Conservation (phyloP, 2,113 vertebrate genomes). For the Gadus macrocephalus region DNA sequence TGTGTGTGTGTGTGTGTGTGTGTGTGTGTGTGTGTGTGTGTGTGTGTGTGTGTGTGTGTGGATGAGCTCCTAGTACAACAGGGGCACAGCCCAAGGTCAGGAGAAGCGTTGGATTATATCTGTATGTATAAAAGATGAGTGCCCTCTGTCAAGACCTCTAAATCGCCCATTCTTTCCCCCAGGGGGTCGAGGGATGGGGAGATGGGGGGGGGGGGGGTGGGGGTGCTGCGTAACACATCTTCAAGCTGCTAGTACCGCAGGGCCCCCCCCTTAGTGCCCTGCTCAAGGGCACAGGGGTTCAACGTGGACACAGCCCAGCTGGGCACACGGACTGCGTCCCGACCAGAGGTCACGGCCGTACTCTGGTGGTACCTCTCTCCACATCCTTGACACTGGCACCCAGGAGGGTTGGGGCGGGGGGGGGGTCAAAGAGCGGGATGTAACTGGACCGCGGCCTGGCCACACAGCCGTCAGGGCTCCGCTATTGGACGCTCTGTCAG, state of each 20-base stretch:
- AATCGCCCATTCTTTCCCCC: slow-evolving; percentile 10
- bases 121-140: slow-evolving; percentile 12
- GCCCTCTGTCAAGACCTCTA: slow-evolving; percentile 9
- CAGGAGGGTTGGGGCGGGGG: slow-evolving; percentile 2
- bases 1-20: no score
- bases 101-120: background rate
- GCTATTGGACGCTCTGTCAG: slow-evolving; percentile 20
- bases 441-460: slow-evolving; percentile 34
- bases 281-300: slow-evolving; percentile 24
- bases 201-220: no score
- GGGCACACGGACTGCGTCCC: slow-evolving; percentile 3
- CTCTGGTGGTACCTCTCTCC: slow-evolving; percentile 34
- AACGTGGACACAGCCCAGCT: slow-evolving; percentile 27
- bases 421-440: slow-evolving; percentile 17
- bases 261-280: background rate
- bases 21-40: no score
- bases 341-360: slow-evolving; percentile 27
- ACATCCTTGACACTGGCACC: slow-evolving; percentile 24
- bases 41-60: no score
- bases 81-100: background rate
- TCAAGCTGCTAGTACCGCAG: no score
- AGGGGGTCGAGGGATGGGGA: slow-evolving; percentile 23
- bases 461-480: slow-evolving; percentile 4
- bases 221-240: background rate
- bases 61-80: background rate